phyloP scores from a whole-genome alignment of 2,797 vertebrate genomes.

The Neoniphon sammara region DNA sequence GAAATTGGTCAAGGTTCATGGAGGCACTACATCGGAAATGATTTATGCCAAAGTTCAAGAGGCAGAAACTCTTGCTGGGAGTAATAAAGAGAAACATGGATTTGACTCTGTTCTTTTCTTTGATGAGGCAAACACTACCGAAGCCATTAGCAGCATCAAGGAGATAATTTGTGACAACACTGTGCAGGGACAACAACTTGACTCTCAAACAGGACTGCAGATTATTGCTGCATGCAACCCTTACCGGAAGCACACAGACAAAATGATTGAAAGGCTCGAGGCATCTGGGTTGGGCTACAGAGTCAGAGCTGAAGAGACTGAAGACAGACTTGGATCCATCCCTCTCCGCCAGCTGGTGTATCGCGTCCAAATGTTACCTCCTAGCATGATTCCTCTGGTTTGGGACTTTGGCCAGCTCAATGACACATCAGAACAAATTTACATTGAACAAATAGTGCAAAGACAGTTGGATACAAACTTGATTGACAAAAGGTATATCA shows the following conservation, averaged over 20 bases:
- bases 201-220: slow-evolving; percentile 75
- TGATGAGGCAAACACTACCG: slow-evolving; percentile 93
- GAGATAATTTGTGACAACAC: slow-evolving; percentile 89
- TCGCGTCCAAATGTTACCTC: slow-evolving; percentile 90
- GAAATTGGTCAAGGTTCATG: slow-evolving; percentile 91
- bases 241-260: slow-evolving; percentile 87
- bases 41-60: slow-evolving; percentile 85
- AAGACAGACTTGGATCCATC: slow-evolving; percentile 88
- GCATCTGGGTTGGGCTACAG: slow-evolving; percentile 89
- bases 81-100: slow-evolving; percentile 75
- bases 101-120: slow-evolving; percentile 91
- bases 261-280: slow-evolving; percentile 88
- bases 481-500: fast-evolving
- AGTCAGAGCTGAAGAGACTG: slow-evolving; percentile 86
- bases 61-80: slow-evolving; percentile 80
- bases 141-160: slow-evolving; percentile 90
- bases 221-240: slow-evolving; percentile 94
- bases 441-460: slow-evolving; percentile 90
- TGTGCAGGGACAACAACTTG: slow-evolving; percentile 78
- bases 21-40: slow-evolving; percentile 87
- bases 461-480: slow-evolving; percentile 64
- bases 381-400: slow-evolving; percentile 90
- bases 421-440: slow-evolving; percentile 82
- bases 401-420: slow-evolving; percentile 95
- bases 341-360: slow-evolving; percentile 93